Conservation (phyloP, 2,113 vertebrate genomes). For the Cinclus cinclus region DNA sequence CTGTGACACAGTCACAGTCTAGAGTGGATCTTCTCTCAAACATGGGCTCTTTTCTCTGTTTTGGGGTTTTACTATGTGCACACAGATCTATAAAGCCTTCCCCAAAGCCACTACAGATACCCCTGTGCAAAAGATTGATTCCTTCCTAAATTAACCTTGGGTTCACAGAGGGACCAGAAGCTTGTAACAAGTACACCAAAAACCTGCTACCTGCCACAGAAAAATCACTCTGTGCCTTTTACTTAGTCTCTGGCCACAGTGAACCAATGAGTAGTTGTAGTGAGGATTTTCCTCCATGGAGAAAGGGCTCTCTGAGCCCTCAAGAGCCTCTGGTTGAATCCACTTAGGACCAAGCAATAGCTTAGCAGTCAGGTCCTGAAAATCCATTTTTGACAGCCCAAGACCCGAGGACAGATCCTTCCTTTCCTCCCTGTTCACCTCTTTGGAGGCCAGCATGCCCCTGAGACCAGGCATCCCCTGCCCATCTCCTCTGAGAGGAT, state of each 20-base stretch:
- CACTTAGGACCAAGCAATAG: neutral
- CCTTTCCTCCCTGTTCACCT: neutral
- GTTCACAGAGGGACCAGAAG: neutral
- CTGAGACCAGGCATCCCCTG: neutral
- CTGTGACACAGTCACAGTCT: neutral
- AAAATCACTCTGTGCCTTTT: neutral
- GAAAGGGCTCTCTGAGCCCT: neutral
- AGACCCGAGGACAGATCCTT: neutral
- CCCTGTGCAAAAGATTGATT: neutral
- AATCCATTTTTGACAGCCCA: neutral
- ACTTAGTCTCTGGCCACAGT: neutral
- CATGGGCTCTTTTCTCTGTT: neutral
- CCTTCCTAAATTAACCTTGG: neutral
- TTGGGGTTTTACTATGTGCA: accelerated
- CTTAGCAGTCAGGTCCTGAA: neutral
- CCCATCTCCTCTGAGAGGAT: neutral
- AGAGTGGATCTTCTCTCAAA: neutral
- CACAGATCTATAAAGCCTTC: neutral
- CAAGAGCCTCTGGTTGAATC: neutral
- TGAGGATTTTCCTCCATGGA: neutral
- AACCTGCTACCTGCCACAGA: neutral
- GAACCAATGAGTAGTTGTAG: neutral
- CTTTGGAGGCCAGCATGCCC: neutral
- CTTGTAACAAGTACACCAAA: neutral
- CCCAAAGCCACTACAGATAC: neutral